These are phyloP conservation scores for Drosophila sp. DNA, from an alignment of 1,140 invertebrate genomes.

Conservation along the genomic window DNA sequence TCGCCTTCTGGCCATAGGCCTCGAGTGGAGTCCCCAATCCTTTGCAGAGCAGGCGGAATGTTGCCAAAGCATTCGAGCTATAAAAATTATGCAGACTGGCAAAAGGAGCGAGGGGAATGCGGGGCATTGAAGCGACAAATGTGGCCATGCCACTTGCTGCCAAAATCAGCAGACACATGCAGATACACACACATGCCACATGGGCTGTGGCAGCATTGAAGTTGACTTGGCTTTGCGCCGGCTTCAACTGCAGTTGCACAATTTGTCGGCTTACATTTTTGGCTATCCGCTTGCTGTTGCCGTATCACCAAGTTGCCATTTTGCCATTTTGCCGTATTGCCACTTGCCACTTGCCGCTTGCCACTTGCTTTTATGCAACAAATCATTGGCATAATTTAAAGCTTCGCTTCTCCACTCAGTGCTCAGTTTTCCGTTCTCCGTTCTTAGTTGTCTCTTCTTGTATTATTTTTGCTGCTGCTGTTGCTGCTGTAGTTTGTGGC, in stretches of 20 bases:
- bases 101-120: constrained; percentile 35
- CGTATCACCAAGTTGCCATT: constrained; percentile 30
- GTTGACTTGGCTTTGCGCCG: constrained; percentile 64
- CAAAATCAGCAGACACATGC: constrained; percentile 66
- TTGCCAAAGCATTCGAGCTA: constrained; percentile 66
- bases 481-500: constrained; percentile 22
- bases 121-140: constrained; percentile 73
- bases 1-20: constrained; percentile 25
- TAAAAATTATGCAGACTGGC: constrained; percentile 79
- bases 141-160: constrained; percentile 80
- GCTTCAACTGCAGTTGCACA: constrained; percentile 69
- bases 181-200: constrained; percentile 3
- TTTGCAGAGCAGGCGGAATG: background rate
- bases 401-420: constrained; percentile 42
- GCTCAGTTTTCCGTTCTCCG: constrained; percentile 32
- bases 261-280: constrained; percentile 78
- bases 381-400: constrained; percentile 83
- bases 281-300: constrained; percentile 58
- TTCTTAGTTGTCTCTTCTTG: constrained; percentile 22
- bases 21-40: background rate
- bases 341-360: constrained; percentile 77
- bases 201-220: background rate
- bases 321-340: constrained; percentile 58
- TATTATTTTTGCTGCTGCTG: constrained; percentile 39
- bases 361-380: constrained; percentile 81